These are phyloP conservation scores for Eutrigla gurnardus DNA, from an alignment of 2,797 vertebrate genomes.

Conservation along the genomic window DNA sequence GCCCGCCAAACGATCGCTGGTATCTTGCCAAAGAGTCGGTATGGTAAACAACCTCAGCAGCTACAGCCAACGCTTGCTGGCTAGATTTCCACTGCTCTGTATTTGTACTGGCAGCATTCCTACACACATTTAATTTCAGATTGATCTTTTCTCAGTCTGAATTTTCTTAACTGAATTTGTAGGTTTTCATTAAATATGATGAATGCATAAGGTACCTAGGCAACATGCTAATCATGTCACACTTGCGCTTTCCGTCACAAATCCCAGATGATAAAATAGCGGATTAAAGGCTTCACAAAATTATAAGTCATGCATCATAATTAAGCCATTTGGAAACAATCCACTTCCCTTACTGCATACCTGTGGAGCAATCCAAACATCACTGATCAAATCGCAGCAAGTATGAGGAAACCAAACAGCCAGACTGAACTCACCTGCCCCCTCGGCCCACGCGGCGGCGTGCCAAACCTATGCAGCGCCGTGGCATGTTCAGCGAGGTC, in stretches of 20 bases:
- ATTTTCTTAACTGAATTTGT: conserved; percentile 5
- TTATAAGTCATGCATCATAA: neutral
- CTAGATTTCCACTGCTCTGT: conserved; percentile 29
- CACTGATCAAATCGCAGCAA: neutral
- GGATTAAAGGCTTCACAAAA: neutral
- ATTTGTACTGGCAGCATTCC: conserved; percentile 52
- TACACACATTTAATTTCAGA: conserved; percentile 40
- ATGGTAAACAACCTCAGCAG: conserved; percentile 59
- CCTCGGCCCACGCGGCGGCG: conserved; percentile 94
- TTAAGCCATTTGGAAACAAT: neutral
- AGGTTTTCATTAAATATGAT: neutral
- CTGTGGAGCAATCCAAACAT: neutral
- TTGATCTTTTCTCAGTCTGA: conserved; percentile 5
- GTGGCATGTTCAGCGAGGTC: conserved; percentile 92
- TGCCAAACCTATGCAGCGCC: conserved; percentile 93
- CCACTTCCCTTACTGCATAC: neutral
- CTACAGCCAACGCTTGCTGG: conserved; percentile 52
- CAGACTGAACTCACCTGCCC: conserved; percentile 88
- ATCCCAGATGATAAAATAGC: neutral
- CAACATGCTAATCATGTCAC: neutral
- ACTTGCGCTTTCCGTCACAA: neutral
- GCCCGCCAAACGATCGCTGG: conserved; percentile 64
- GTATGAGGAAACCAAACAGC: neutral
- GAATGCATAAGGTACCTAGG: neutral
- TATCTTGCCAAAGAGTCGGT: conserved; percentile 51